phyloP scores from a whole-genome alignment of 2,888 invertebrate genomes.

The Brachynemurus nebulosus region DNA sequence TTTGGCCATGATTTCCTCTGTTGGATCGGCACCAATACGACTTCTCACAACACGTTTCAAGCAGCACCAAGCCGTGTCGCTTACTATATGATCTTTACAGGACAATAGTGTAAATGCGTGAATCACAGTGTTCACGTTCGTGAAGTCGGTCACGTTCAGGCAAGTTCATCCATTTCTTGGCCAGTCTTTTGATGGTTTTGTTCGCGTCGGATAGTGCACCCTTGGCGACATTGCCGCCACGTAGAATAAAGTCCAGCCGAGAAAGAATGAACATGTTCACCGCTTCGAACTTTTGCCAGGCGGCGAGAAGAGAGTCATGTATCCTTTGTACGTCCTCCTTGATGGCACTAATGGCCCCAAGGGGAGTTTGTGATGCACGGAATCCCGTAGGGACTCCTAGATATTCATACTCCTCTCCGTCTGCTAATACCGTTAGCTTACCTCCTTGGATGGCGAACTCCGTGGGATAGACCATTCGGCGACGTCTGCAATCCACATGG shows the following conservation, averaged over 20 bases:
- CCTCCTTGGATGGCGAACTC: conserved; percentile 16
- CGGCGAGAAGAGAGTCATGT: conserved; percentile 10
- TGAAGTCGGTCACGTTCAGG: conserved; percentile 22
- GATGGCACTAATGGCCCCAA: neutral
- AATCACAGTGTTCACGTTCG: conserved; percentile 20
- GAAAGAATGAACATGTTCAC: conserved; percentile 20
- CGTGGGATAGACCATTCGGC: conserved; percentile 9
- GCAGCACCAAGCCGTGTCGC: conserved; percentile 15
- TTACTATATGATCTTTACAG: conserved; percentile 17
- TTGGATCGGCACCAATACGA: conserved; percentile 12
- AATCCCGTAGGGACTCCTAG: conserved; percentile 8
- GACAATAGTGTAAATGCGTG: conserved; percentile 24
- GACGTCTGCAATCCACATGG: conserved; percentile 15
- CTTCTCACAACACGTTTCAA: conserved; percentile 16
- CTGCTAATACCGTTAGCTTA: conserved; percentile 13
- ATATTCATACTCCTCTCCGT: conserved; percentile 14
- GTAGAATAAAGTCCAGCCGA: conserved; percentile 21
- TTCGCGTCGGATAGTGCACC: conserved; percentile 19
- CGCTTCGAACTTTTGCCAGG: conserved; percentile 18
- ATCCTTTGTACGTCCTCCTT: neutral
- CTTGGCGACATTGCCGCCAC: conserved; percentile 20
- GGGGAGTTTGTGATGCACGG: conserved; percentile 8
- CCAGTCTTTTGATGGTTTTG: conserved; percentile 15
- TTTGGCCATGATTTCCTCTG: conserved; percentile 17
- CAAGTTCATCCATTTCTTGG: conserved; percentile 22